Conservation (phyloP, 2,888 invertebrate species). For the Arctia plantaginis region DNA sequence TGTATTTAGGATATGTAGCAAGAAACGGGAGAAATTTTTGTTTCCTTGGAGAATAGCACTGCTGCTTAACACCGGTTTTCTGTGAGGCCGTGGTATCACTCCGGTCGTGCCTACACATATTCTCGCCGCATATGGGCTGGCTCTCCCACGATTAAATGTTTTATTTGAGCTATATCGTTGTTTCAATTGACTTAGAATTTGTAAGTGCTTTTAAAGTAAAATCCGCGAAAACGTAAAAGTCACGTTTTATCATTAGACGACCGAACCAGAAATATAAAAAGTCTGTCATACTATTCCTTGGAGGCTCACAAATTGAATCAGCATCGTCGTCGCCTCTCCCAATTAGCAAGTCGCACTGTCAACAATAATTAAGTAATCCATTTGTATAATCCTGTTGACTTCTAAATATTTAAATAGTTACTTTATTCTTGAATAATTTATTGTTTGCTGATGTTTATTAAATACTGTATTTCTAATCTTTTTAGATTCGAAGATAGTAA, state of each 20-base stretch:
- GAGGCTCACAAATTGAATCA: constrained; percentile 10
- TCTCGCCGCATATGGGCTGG: too few species aligned
- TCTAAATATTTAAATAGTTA: background rate
- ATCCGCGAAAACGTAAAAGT: background rate
- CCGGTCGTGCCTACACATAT: too few species aligned
- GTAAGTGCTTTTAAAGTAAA: background rate
- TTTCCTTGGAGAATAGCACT: too few species aligned
- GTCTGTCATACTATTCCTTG: background rate
- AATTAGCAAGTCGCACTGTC: constrained; percentile 9
- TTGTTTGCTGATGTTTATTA: too few species aligned
- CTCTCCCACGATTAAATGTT: too few species aligned
- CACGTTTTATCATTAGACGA: background rate
- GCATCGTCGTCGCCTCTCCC: background rate
- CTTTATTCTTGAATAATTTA: background rate
- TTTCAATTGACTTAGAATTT: background rate
- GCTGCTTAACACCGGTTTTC: too few species aligned
- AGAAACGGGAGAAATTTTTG: too few species aligned
- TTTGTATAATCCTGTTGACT: background rate
- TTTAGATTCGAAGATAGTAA: too few species aligned
- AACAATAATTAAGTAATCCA: background rate
- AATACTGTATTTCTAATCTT: too few species aligned
- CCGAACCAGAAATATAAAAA: background rate
- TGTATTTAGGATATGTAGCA: too few species aligned
- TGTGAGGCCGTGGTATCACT: too few species aligned
- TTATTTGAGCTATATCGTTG: too few species aligned